Evolutionary conservation across 2,888 invertebrate species (phyloP), one percentile per base, ranked within the genome.

Genomic region (Perdita meconis): DNA sequence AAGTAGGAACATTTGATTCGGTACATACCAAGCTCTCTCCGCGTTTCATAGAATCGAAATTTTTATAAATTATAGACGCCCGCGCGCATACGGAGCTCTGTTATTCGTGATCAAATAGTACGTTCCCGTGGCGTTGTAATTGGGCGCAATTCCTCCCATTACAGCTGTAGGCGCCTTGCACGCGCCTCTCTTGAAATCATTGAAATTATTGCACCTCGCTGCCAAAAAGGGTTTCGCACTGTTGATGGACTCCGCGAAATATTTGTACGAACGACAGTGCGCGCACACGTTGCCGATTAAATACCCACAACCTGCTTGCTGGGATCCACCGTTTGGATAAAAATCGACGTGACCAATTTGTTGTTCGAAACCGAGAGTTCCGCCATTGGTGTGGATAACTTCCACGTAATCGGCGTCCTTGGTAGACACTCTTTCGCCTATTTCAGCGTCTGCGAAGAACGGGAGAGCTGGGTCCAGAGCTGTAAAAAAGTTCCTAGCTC

Each of bases 391-490:
- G 79, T 93, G 93, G 44, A 93, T 90, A 5, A 92, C 90, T 72
- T 92, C 90, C 0, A 93, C 93, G 72, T 90, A 87, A 0, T 78
- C 65, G 1, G 92, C 93, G 65, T 93, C 93, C 0, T 79, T 81
- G 1, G 67, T 71, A 6, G 92, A 91, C 13, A 93, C 88, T 22
- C 92, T 81, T 1, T 83, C 68, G 0, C 84, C 87, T 2, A 68
- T 16, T 0, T 63, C 70, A 2, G 89, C 88, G 0, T 67, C 13
- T 2, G 36, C 60, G 78, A 92, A 93, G 0, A 88, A 68, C 0
- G 93, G 93, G 2, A 87, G 76, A 1, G 92, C 93, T 2, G 93
- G 92, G 61, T 93, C 93, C 77, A 93, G 72, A 2, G 91, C 93
- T 92, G 63, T n/a, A 10, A 69, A 19, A 19, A 34, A 13, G n/a